These are phyloP conservation scores for Listronotus oregonensis DNA, from an alignment of 1,140 invertebrate species.

Conservation along the genomic window DNA sequence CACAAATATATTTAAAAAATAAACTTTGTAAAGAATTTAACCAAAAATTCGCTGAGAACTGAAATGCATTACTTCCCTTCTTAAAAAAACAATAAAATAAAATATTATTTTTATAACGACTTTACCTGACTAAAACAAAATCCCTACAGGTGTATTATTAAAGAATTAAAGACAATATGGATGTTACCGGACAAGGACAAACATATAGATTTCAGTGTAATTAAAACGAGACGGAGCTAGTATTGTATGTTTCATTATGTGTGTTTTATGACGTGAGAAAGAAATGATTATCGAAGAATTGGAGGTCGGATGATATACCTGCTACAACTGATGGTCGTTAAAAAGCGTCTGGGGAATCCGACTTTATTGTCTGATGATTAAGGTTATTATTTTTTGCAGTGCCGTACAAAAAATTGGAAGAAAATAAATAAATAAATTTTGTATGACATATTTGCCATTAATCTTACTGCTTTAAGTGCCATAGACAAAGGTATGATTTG, in stretches of 20 bases:
- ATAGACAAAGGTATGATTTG: too few species aligned
- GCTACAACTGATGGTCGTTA: constrained; percentile 37
- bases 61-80: too few species aligned
- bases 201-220: not conserved
- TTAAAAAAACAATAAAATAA: not conserved
- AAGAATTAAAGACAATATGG: constrained; percentile 33
- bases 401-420: not conserved
- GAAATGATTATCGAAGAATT: constrained; percentile 45
- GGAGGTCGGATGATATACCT: constrained; percentile 41
- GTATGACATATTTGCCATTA: too few species aligned
- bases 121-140: constrained; percentile 31
- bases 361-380: constrained; percentile 36
- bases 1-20: too few species aligned
- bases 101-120: constrained; percentile 19
- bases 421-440: too few species aligned
- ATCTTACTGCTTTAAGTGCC: too few species aligned
- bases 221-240: constrained; percentile 14
- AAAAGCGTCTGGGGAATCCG: constrained; percentile 46
- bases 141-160: constrained; percentile 28
- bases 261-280: constrained; percentile 47
- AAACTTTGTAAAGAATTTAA: too few species aligned
- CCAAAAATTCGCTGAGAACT: too few species aligned
- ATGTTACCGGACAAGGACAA: constrained; percentile 1
- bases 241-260: constrained; percentile 20
- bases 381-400: constrained; percentile 25